Evolutionary conservation across 2,113 vertebrate genomes (phyloP).

Genomic region (Blennius ocellaris): DNA sequence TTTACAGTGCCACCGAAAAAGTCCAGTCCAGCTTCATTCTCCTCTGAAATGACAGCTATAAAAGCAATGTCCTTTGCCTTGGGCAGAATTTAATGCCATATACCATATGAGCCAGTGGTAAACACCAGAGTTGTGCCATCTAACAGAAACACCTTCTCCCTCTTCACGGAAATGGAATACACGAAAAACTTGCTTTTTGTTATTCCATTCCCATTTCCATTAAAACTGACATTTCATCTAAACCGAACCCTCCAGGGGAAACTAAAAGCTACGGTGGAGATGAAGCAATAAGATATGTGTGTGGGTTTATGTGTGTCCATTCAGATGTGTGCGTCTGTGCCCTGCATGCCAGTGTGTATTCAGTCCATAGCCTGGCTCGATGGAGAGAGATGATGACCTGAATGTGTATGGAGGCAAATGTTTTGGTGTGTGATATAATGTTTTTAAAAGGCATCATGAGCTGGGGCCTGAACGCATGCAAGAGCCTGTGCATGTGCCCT

Average conservation of each 20-base stretch:
- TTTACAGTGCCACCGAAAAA: slow-evolving; percentile 45
- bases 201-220: slow-evolving; percentile 87
- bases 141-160: slow-evolving; percentile 75
- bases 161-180: slow-evolving; percentile 62
- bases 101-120: slow-evolving; percentile 63
- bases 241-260: slow-evolving; percentile 85
- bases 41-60: slow-evolving; percentile 64
- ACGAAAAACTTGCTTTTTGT: slow-evolving; percentile 78
- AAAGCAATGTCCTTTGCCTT: slow-evolving; percentile 66
- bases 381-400: slow-evolving; percentile 48
- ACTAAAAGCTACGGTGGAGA: slow-evolving; percentile 75
- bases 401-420: slow-evolving; percentile 48
- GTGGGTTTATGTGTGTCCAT: slow-evolving; percentile 39
- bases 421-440: slow-evolving; percentile 56
- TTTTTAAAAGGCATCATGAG: slow-evolving; percentile 69
- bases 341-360: slow-evolving; percentile 38
- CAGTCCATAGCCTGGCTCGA: slow-evolving; percentile 24
- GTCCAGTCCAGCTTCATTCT: slow-evolving; percentile 39
- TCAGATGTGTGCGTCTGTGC: slow-evolving; percentile 39
- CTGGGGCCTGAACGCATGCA: slow-evolving; percentile 40
- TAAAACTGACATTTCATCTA: slow-evolving; percentile 90
- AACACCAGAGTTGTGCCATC: slow-evolving; percentile 66
- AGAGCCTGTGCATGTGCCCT: slow-evolving; percentile 55
- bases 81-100: slow-evolving; percentile 69
- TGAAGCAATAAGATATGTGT: slow-evolving; percentile 75